Percentiles rank a stretch among this genome's conserved stretches.
Evolutionary conservation across 2,113 vertebrate species (phyloP).

Genomic region (Chamaetylas fuelleborni): DNA sequence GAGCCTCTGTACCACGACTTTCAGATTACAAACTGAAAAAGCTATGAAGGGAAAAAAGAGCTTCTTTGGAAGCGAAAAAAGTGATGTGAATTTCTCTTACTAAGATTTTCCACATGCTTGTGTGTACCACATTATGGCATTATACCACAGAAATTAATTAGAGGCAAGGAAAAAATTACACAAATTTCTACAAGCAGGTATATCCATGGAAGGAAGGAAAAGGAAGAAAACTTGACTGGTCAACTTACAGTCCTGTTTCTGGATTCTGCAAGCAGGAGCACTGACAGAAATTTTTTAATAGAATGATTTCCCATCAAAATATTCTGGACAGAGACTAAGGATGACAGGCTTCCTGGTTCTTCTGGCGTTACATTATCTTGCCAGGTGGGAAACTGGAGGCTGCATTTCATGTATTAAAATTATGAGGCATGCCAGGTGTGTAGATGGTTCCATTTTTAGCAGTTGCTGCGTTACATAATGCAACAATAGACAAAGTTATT

Average conservation of each 20-base stretch:
- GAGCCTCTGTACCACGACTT: not conserved
- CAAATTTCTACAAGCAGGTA: not conserved
- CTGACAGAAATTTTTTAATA: not conserved
- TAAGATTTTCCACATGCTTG: not conserved
- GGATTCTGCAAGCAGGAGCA: not conserved
- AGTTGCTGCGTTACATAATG: not conserved
- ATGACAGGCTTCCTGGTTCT: not conserved
- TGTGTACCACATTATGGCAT: not conserved
- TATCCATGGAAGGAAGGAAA: not conserved
- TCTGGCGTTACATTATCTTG: not conserved
- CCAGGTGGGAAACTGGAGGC: not conserved
- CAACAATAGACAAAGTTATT: not conserved
- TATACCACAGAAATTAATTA: not conserved
- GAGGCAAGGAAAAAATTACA: not conserved
- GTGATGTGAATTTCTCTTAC: not conserved
- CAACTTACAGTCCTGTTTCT: not conserved
- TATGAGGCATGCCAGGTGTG: not conserved
- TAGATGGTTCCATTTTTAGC: not conserved
- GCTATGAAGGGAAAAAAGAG: not conserved
- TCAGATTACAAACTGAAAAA: not conserved
- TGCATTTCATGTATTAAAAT: not conserved
- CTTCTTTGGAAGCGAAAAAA: not conserved
- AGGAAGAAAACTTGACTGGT: not conserved
- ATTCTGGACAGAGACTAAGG: not conserved
- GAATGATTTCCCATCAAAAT: not conserved